Conservation (phyloP, 2,888 invertebrate genomes). For the Agapostemon virescens region DNA sequence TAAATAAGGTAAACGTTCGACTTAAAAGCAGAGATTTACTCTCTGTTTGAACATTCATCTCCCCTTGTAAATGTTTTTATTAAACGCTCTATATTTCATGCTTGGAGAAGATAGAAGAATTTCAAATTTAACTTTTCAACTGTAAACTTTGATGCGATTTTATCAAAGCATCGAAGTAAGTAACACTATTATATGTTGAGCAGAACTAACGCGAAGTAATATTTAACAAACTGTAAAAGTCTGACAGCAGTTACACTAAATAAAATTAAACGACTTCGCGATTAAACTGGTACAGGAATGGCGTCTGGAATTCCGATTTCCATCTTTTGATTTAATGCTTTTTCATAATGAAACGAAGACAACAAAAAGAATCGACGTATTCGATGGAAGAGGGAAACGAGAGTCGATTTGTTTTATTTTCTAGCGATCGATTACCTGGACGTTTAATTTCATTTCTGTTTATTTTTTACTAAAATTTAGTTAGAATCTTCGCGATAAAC, state of each 20-base stretch:
- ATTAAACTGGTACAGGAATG: slow-evolving; percentile 16
- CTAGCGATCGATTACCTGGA: not conserved
- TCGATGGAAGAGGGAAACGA: not conserved
- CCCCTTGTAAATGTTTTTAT: too few relatives aligned
- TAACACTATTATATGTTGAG: not conserved
- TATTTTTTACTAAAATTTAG: slow-evolving; percentile 7
- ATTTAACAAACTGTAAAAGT: not conserved
- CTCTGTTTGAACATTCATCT: too few relatives aligned
- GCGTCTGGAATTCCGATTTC: slow-evolving; percentile 23
- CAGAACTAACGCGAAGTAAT: not conserved
- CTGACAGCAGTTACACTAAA: slow-evolving; percentile 20
- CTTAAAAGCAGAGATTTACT: too few relatives aligned
- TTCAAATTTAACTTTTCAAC: too few relatives aligned
- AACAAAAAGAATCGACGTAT: not conserved
- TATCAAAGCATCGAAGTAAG: too few relatives aligned
- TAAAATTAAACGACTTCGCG: slow-evolving; percentile 14
- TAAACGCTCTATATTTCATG: too few relatives aligned
- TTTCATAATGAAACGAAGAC: not conserved
- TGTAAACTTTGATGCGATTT: too few relatives aligned
- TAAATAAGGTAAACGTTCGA: too few relatives aligned
- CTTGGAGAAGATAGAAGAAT: too few relatives aligned
- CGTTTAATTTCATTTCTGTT: slow-evolving; percentile 15
- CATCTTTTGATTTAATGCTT: not conserved
- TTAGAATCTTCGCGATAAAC: slow-evolving; percentile 16
- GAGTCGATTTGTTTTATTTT: slow-evolving; percentile 4